Evolutionary conservation across 2,888 invertebrate genomes (phyloP), one percentile per base, ranked within the genome.

Genomic region (Amblyjoppa proteus): DNA sequence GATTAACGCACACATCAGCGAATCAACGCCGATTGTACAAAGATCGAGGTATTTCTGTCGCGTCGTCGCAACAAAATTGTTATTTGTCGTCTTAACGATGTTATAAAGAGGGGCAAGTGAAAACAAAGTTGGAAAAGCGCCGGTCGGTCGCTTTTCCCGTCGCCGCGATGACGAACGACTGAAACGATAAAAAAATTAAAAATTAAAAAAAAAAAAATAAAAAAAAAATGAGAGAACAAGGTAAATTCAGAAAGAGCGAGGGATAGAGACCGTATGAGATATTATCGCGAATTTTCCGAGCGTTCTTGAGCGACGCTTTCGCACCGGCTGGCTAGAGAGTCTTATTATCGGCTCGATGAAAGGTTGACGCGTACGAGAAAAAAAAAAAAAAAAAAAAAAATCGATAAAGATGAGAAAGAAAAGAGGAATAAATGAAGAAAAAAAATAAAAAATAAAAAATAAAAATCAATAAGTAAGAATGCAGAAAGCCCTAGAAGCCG

Each of bases 251-350:
- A 69, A 45, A 71, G 75, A 53, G 61, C 53, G 45, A 81, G 41
- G 53, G 34, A 49, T 51, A 61, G 6, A 69, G 13, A 51, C 3
- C 45, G 0, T 16, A 49, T 28, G 25, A 64, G 25, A 56, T 68
- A 53, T 20, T 16, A 41, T 49, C 71, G 69, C 61, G 79, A 84
- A 73, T 85, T 49, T 75, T 75, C n/a, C 45, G 11, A 25, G 41
- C 16, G 61, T 49, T 58, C 11, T 58, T 13, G 20, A 53, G 28
- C 58, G 58, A 58, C 11, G 3, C 58, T 58, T 58, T 58, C 28
- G 11, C 58, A 58, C 25, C 58, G 58, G 58, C 58, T 11, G 25
- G 11, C 13, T 4, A 58, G 28, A 58, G 4, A 28, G 28, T 28
- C 61, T 49, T 45, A 31, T 75, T 49, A 61, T 41, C 41, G 5